Percentiles rank a stretch among this genome's conserved stretches.
Conservation (phyloP, 2,797 vertebrate genomes). For the Gobio occitaniae region DNA sequence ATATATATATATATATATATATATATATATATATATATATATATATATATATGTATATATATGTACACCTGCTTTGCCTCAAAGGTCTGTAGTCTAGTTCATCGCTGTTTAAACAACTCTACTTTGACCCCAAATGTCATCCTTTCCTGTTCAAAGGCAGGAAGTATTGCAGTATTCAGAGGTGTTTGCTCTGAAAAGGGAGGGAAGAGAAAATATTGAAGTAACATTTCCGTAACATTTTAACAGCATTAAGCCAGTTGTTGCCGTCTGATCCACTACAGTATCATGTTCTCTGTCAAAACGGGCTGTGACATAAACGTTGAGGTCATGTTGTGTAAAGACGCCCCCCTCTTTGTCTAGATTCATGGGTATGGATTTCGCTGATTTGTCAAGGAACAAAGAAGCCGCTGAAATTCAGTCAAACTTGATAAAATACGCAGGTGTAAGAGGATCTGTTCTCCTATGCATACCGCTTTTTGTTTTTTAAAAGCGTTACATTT, state of each 20-base stretch:
- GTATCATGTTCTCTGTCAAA: conserved; percentile 50
- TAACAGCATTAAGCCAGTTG: conserved; percentile 23
- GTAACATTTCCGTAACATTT: conserved; percentile 35
- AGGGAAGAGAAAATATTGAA: conserved; percentile 43
- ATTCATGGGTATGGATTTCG: conserved; percentile 62
- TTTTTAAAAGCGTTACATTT: conserved; percentile 53
- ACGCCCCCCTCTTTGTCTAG: conserved; percentile 38
- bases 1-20: not conserved
- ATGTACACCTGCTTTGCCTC: not conserved
- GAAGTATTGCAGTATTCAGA: conserved; percentile 44
- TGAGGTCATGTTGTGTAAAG: conserved; percentile 46
- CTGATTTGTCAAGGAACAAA: conserved; percentile 51
- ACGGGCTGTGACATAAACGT: conserved; percentile 34
- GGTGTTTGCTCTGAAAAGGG: conserved; percentile 46
- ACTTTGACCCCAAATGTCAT: conserved; percentile 20
- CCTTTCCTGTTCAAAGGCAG: conserved; percentile 40
- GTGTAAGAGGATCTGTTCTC: conserved; percentile 46
- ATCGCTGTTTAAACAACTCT: conserved; percentile 31
- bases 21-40: not conserved
- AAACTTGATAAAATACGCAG: conserved; percentile 59
- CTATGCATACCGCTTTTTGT: not conserved
- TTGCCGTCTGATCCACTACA: conserved; percentile 12
- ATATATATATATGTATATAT: not conserved
- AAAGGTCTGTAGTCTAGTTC: conserved; percentile 23
- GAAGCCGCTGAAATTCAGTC: conserved; percentile 46